These are phyloP conservation scores for Dione vanillae DNA, from an alignment of 2,888 invertebrate species.

Conservation along the genomic window DNA sequence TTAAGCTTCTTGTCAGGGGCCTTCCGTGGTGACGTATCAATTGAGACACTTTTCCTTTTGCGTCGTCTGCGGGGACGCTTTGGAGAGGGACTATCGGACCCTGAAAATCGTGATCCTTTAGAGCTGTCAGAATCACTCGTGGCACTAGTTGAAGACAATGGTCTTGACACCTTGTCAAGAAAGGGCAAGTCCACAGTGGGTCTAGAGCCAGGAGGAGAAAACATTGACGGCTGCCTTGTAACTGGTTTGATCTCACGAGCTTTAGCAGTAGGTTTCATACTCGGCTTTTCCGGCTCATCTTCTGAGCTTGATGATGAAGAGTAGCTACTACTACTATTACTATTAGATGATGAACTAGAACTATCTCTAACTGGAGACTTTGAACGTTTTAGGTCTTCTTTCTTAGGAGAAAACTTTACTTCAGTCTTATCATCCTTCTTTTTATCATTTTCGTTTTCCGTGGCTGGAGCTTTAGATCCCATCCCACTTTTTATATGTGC, in stretches of 20 bases:
- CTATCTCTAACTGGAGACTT: slow-evolving; percentile 67
- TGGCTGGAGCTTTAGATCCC: slow-evolving; percentile 79
- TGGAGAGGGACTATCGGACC: slow-evolving; percentile 72
- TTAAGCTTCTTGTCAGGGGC: slow-evolving; percentile 92
- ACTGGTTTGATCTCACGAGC: slow-evolving; percentile 75
- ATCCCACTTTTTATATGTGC: slow-evolving; percentile 94
- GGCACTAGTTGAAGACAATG: slow-evolving; percentile 85
- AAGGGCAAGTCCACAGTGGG: slow-evolving; percentile 89
- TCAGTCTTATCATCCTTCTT: slow-evolving; percentile 73
- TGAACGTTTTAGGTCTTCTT: slow-evolving; percentile 73
- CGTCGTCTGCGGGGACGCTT: slow-evolving; percentile 75
- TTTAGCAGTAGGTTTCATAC: slow-evolving; percentile 71
- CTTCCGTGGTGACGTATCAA: slow-evolving; percentile 81
- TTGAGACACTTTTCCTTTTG: slow-evolving; percentile 70
- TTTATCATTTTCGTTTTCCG: slow-evolving; percentile 70
- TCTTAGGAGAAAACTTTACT: slow-evolving; percentile 70
- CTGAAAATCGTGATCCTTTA: slow-evolving; percentile 70
- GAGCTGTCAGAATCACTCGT: slow-evolving; percentile 86
- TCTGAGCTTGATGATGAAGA: slow-evolving; percentile 86
- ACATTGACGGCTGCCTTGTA: slow-evolving; percentile 67
- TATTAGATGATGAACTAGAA: slow-evolving; percentile 81
- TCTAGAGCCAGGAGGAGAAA: slow-evolving; percentile 77
- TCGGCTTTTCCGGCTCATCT: slow-evolving; percentile 79
- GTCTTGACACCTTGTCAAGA: slow-evolving; percentile 91
- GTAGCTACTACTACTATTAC: slow-evolving; percentile 79